These are phyloP conservation scores for Columbina picui DNA, from an alignment of 2,113 vertebrate genomes.

Conservation along the genomic window DNA sequence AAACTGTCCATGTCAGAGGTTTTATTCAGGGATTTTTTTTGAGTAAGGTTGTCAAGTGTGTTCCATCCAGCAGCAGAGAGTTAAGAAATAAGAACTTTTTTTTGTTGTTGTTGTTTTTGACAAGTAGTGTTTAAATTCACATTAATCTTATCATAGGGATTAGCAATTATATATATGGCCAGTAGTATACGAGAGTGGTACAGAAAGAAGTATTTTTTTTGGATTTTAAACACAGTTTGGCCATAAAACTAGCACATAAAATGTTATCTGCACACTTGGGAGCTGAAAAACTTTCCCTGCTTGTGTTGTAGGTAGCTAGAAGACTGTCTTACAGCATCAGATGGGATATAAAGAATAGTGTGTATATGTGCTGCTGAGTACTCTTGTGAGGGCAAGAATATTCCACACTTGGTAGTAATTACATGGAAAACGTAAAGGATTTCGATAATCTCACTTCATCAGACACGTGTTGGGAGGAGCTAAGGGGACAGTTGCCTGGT, in stretches of 20 bases:
- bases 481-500: background rate
- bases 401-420: background rate
- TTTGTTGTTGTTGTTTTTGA: background rate
- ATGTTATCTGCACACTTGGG: background rate
- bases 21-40: background rate
- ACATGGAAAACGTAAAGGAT: background rate
- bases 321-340: background rate
- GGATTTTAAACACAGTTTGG: background rate
- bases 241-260: background rate
- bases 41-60: background rate
- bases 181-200: background rate
- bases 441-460: background rate
- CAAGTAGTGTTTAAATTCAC: background rate
- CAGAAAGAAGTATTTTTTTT: background rate
- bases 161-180: background rate
- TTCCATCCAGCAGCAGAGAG: background rate
- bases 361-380: background rate
- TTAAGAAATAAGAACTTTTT: background rate
- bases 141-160: background rate
- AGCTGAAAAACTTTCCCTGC: background rate
- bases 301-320: background rate
- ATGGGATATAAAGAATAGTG: background rate
- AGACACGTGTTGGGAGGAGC: background rate
- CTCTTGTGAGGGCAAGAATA: background rate
- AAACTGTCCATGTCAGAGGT: background rate